phyloP scores from a whole-genome alignment of 2,888 invertebrate species.

The Tupiocoris notatus region DNA sequence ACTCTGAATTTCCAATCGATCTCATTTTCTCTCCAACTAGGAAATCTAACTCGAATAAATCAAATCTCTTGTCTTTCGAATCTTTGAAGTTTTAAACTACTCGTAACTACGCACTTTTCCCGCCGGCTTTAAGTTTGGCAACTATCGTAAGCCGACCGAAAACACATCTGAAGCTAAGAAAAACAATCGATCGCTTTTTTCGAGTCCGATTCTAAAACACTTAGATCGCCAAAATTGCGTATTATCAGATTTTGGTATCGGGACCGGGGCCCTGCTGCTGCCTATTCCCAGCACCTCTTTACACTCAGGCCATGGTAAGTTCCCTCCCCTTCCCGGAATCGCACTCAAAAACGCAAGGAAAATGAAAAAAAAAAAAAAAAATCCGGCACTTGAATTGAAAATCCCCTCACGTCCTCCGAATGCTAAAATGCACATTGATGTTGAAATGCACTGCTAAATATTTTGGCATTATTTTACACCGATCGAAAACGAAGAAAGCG shows the following conservation, averaged over 20 bases:
- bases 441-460: no score
- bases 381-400: not conserved
- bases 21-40: not conserved
- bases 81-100: not conserved
- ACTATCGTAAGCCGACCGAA: not conserved
- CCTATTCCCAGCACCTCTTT: conserved; percentile 41
- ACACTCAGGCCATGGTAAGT: conserved; percentile 43
- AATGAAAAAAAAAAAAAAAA: not conserved
- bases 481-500: not conserved
- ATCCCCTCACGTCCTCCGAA: not conserved
- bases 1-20: not conserved
- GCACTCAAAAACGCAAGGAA: not conserved
- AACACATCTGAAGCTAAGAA: not conserved
- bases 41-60: not conserved
- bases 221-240: conserved; percentile 40
- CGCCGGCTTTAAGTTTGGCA: not conserved
- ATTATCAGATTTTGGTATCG: conserved; percentile 43
- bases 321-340: not conserved
- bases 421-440: not conserved
- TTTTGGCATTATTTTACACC: not conserved
- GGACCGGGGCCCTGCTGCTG: conserved; percentile 41
- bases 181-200: not conserved
- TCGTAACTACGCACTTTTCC: not conserved
- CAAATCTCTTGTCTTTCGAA: not conserved
- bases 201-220: conserved; percentile 2